Conservation (phyloP, 1,140 invertebrate genomes). For the Scaptomyza pallida region DNA sequence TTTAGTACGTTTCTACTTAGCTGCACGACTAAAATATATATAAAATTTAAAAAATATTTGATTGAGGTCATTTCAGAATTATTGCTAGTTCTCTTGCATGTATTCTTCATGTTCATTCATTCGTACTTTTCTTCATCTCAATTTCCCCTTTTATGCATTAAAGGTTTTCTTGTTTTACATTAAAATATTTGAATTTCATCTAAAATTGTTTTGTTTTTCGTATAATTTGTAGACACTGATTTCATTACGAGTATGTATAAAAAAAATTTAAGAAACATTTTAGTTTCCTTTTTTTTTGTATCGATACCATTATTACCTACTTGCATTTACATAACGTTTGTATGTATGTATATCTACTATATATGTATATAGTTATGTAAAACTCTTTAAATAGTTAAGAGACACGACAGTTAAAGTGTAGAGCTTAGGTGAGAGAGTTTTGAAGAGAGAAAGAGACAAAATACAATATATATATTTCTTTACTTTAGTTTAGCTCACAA, state of each 20-base stretch:
- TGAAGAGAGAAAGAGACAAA: constrained; percentile 73
- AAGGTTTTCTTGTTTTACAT: constrained; percentile 9
- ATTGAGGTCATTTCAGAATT: constrained; percentile 84
- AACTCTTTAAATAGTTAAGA: constrained; percentile 70
- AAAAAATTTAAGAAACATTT: constrained; percentile 32
- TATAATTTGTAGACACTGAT: constrained; percentile 71
- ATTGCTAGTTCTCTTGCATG: constrained; percentile 77
- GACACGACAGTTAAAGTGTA: constrained; percentile 75
- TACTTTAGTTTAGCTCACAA: constrained; percentile 69
- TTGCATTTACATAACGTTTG: constrained; percentile 33
- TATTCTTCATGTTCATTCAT: constrained; percentile 23
- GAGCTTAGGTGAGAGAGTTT: constrained; percentile 68
- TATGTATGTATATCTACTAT: constrained; percentile 55
- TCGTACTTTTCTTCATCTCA: constrained; percentile 11
- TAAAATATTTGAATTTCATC: constrained; percentile 66
- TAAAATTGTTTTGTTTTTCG: constrained; percentile 61
- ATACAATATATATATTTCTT: constrained; percentile 51
- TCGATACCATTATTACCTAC: constrained; percentile 11
- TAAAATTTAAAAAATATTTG: constrained; percentile 83
- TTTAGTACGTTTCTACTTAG: constrained; percentile 44
- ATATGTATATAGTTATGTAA: constrained; percentile 54
- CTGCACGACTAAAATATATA: constrained; percentile 78
- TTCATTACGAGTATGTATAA: constrained; percentile 40
- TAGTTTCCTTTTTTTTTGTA: constrained; percentile 3
- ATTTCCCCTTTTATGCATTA: constrained; percentile 3